A percentile compares a stretch with the other conserved stretches of the same genome.
phyloP scores from a whole-genome alignment of 2,113 vertebrate species.

The Triplophysa tibetana region DNA sequence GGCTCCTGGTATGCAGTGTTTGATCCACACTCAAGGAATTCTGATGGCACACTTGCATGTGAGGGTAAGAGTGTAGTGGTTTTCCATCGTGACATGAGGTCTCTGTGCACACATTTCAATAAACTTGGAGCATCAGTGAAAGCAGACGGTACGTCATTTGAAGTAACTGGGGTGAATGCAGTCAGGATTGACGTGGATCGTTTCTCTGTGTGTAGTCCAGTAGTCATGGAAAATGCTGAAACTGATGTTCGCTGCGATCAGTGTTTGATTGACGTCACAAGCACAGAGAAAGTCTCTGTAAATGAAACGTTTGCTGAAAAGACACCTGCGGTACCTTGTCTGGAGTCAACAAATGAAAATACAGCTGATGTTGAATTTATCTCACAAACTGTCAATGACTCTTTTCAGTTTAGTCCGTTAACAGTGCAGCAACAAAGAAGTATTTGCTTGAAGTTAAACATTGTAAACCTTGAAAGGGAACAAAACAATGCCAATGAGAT shows the following conservation, averaged over 20 bases:
- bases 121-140: background rate
- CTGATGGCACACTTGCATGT: background rate
- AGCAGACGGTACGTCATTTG: background rate
- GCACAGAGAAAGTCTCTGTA: background rate
- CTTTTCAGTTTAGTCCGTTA: slow-evolving; percentile 5
- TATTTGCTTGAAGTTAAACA: slow-evolving; percentile 2
- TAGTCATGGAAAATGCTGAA: too few species aligned
- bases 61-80: background rate
- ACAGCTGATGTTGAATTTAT: background rate
- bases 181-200: too few species aligned
- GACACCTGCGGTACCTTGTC: background rate
- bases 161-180: background rate
- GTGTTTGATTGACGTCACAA: background rate
- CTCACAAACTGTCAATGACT: background rate
- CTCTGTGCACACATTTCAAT: background rate
- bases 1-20: background rate
- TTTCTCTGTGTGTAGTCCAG: too few species aligned
- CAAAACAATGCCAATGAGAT: background rate
- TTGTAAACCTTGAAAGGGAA: background rate
- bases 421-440: slow-evolving; percentile 12
- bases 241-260: background rate
- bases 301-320: background rate
- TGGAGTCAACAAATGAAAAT: background rate
- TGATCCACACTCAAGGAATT: background rate
- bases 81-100: background rate